Base-by-base conservation (phyloP, 2,888 invertebrate species). In the Ophonus ardosiacus region DNA sequence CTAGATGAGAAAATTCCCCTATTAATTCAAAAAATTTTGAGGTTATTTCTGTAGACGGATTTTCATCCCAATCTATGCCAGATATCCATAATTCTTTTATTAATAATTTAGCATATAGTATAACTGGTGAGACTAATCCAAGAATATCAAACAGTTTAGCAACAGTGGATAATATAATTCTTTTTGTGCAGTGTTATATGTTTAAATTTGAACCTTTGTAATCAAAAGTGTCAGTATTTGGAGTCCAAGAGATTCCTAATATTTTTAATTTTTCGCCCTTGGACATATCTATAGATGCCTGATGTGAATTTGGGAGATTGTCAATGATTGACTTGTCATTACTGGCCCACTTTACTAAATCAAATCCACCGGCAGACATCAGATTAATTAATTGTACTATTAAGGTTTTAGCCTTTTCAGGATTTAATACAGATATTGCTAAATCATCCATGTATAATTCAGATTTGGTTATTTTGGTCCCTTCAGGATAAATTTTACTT, bases 381-480 rank as follows among this genome's bases (percentile, higher is more conserved):
- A 84, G 15, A 59, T 51, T n/a, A 18, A 79, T 43, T 38, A 40
- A 18, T 15, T 84, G 18, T 0, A 15, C 10, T 0, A 63, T 7
- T 18, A 15, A 13, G 15, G 17, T 13, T 24, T 43, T 71, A 1
- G 80, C 86, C 59, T 21, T 68, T 7, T 56, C 18, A 31, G 56
- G n/a, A 13, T 86, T 63, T 57, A 8, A 7, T 7, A 51, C 21
- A 31, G 79, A 38, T 13, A 84, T 40, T 7, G 79, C 71, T n/a
- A 85, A 15, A 63, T 86, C 86, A 51, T 86, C 86, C 15, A 85
- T 76, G 40, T 85, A 85, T 6, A 81, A 24, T 85, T 86, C 59
- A 13, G 40, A 31, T 57, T 38, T 17, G 38, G 10, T 10, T 85
- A 38, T 15, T n/a, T n/a, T n/a, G n/a, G 81, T 81, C n/a, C 13